Base-by-base conservation (phyloP, 2,797 vertebrate genomes). In the Phalloptychus januarius region DNA sequence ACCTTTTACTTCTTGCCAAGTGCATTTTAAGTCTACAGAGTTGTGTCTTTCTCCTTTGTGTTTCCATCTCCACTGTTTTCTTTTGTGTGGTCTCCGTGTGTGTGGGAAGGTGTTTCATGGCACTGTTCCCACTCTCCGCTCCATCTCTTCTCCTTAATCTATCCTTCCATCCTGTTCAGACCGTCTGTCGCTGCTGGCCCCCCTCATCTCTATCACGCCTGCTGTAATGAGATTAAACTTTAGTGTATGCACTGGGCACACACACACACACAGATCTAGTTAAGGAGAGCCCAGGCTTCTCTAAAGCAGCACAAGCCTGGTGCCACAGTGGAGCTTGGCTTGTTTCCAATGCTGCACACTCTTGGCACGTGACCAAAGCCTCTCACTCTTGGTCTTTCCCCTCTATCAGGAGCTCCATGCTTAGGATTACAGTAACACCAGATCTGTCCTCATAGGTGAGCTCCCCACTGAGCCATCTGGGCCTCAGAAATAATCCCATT, bases 141-240 rank as follows among this genome's bases (percentile, higher is more conserved):
- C 83, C 82, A 84, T 91, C 86, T 87, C 86, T 90, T 91, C 87
- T 89, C 84, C 83, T 89, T 93, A 92, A 93, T 94, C 94, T 93
- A 85, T 89, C 91, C 80, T 82, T 92, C 90, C 88, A 89, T 93
- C 94, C 92, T 91, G 90, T 83, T 94, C 90, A 87, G 87, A 76
- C 91, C 91, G 91, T 94, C 94, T 95, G 93, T 93, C 89, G 83
- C 86, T 87, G 74, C 81, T 82, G 63, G 78, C 85, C 81, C 89
- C 77, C 80, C 56, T 82, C 88, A 87, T 86, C 89, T 83, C 83
- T 89, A 92, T 93, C 93, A 94, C 84, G 91, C 92, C 94, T 94
- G 93, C 85, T 44, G 84, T 96, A 96, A 95, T 95, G 93, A 94
- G 94, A 95, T 96, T 95, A 96, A 92, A 93, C 91, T 89, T 83